Conservation (phyloP, 2,797 vertebrate species). For the Arrhamphus sclerolepis region DNA sequence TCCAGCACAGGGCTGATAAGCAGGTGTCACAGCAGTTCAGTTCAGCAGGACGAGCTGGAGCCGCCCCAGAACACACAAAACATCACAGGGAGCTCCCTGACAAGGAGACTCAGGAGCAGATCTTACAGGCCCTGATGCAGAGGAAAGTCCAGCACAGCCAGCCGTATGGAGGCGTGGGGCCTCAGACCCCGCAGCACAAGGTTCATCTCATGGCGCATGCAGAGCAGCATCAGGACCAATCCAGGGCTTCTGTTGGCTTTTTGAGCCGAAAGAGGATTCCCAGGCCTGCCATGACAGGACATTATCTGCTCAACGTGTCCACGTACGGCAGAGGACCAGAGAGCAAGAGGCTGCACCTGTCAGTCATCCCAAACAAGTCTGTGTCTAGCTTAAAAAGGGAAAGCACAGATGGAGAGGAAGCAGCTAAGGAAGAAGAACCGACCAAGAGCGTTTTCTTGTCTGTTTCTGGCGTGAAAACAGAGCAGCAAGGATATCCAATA, state of each 20-base stretch:
- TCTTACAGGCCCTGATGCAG: conserved; percentile 88
- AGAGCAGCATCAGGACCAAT: conserved; percentile 72
- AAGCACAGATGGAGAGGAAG: conserved; percentile 69
- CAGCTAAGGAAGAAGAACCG: conserved; percentile 44
- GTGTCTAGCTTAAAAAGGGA: conserved; percentile 75
- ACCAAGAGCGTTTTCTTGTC: conserved; percentile 60
- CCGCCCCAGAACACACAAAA: conserved; percentile 70
- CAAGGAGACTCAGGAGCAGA: conserved; percentile 87
- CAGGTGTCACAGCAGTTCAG: conserved; percentile 70
- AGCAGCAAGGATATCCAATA: conserved; percentile 73
- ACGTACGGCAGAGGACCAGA: conserved; percentile 93
- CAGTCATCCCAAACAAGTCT: conserved; percentile 70
- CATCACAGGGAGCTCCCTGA: conserved; percentile 82
- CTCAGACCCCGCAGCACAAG: conserved; percentile 77
- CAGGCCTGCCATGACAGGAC: conserved; percentile 95
- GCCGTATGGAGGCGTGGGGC: conserved; percentile 54
- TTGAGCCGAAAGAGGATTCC: conserved; percentile 85
- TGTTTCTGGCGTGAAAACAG: conserved; percentile 55
- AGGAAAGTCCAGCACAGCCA: conserved; percentile 83
- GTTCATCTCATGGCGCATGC: conserved; percentile 73
- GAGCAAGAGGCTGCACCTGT: conserved; percentile 81
- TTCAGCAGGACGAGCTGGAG: conserved; percentile 62
- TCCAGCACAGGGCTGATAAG: conserved; percentile 62
- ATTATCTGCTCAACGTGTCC: conserved; percentile 96
- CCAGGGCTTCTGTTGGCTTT: conserved; percentile 86